A percentile compares a stretch with the other conserved stretches of the same genome.
phyloP scores from a whole-genome alignment of 2,888 invertebrate species.

The Sminthurides aquaticus region DNA sequence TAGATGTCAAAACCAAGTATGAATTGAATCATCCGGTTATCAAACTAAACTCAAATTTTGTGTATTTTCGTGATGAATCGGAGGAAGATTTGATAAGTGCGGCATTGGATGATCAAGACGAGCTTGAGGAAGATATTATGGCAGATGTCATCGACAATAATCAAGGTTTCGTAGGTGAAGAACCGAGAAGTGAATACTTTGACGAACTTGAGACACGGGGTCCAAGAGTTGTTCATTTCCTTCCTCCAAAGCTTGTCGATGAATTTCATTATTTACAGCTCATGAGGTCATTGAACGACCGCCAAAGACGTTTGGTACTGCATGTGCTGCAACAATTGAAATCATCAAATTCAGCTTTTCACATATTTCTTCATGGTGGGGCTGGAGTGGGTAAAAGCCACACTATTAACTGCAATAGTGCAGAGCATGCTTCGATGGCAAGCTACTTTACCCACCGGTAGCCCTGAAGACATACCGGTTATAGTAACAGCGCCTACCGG shows the following conservation, averaged over 20 bases:
- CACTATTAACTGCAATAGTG: constrained; percentile 40
- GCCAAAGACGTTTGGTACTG: constrained; percentile 16
- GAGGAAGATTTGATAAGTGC: not conserved
- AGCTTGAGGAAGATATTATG: no score
- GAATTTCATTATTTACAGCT: not conserved
- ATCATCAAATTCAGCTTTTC: constrained; percentile 18
- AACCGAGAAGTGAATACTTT: not conserved
- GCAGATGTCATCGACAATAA: not conserved
- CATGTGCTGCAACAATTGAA: constrained; percentile 10
- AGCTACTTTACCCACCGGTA: no score
- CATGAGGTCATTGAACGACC: constrained; percentile 19
- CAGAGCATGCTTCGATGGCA: no score
- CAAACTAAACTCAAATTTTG: not conserved
- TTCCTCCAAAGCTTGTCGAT: not conserved
- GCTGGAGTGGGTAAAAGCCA: constrained; percentile 45
- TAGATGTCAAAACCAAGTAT: not conserved
- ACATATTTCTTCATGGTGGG: constrained; percentile 41
- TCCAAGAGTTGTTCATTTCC: not conserved
- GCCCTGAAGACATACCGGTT: no score
- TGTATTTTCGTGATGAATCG: not conserved
- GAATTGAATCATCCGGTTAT: not conserved
- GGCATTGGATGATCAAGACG: not conserved
- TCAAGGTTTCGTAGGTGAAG: not conserved
- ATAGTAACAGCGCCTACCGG: no score
- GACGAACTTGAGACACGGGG: not conserved